Conservation (phyloP, 23 tunicate species). For the Styela plicata region DNA sequence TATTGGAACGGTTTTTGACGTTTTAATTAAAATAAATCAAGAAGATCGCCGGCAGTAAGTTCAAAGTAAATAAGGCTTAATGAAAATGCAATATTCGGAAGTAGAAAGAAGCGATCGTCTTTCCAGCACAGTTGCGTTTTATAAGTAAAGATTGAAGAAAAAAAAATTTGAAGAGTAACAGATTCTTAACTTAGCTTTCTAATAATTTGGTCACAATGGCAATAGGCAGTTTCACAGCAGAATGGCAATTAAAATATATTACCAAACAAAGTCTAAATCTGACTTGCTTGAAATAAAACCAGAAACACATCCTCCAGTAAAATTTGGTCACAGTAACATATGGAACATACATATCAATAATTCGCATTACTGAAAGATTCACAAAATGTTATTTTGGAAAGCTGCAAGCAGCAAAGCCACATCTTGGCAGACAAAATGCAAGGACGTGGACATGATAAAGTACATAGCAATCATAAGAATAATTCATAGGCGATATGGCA, state of each 20-base stretch:
- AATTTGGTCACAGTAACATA: neutral
- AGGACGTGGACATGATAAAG: neutral
- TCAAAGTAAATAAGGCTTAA: neutral
- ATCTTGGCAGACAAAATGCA: neutral
- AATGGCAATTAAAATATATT: neutral
- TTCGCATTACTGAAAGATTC: neutral
- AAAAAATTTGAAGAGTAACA: neutral
- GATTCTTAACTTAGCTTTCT: neutral
- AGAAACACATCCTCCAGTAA: neutral
- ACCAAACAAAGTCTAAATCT: neutral
- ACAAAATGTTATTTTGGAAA: too few relatives aligned
- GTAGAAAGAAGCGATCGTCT: neutral
- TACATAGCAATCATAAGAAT: neutral
- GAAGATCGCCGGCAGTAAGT: neutral
- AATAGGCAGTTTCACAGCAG: neutral
- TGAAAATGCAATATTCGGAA: neutral
- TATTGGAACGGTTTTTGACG: slow-evolving; percentile 1
- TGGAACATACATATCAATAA: neutral
- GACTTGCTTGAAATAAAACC: neutral
- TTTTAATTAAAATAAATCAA: neutral
- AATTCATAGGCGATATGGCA: too few relatives aligned
- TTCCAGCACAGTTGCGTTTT: neutral
- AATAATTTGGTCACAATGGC: neutral
- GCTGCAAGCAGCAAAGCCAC: too few relatives aligned
- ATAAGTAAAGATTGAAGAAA: neutral